These are phyloP conservation scores for Diadophis punctatus DNA, from an alignment of 2,113 vertebrate species.

Conservation along the genomic window DNA sequence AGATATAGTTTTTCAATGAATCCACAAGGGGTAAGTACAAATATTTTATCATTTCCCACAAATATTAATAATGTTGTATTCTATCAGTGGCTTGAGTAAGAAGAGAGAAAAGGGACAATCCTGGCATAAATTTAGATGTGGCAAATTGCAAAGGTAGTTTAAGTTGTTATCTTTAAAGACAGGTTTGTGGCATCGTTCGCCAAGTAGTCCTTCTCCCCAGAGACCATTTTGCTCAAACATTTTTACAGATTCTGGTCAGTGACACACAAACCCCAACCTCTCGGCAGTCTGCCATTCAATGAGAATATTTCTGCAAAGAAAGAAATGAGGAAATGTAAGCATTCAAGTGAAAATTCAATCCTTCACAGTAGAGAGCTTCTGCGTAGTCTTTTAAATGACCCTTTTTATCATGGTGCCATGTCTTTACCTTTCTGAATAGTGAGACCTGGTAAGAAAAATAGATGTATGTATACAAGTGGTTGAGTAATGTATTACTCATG, in stretches of 20 bases:
- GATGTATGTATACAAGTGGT: constrained; percentile 69
- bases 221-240: constrained; percentile 53
- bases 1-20: not conserved
- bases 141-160: not conserved
- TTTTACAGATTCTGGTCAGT: constrained; percentile 59
- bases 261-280: constrained; percentile 55
- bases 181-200: constrained; percentile 10
- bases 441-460: constrained; percentile 72
- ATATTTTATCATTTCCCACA: not conserved
- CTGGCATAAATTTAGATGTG: not conserved
- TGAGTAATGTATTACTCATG: constrained; percentile 73
- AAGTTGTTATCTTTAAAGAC: not conserved
- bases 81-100: not conserved
- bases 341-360: constrained; percentile 83
- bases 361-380: constrained; percentile 78
- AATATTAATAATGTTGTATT: not conserved
- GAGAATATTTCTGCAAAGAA: constrained; percentile 68
- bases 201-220: constrained; percentile 38
- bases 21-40: not conserved
- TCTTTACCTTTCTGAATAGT: constrained; percentile 73
- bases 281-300: constrained; percentile 65
- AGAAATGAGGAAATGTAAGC: constrained; percentile 74
- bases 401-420: constrained; percentile 77
- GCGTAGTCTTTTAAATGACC: constrained; percentile 80
- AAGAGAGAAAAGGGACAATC: not conserved